Percentiles rank a stretch among this genome's conserved stretches.
These are phyloP conservation scores for Tolypeutes matacus DNA, from an alignment of 2,797 vertebrate genomes.

Conservation along the genomic window DNA sequence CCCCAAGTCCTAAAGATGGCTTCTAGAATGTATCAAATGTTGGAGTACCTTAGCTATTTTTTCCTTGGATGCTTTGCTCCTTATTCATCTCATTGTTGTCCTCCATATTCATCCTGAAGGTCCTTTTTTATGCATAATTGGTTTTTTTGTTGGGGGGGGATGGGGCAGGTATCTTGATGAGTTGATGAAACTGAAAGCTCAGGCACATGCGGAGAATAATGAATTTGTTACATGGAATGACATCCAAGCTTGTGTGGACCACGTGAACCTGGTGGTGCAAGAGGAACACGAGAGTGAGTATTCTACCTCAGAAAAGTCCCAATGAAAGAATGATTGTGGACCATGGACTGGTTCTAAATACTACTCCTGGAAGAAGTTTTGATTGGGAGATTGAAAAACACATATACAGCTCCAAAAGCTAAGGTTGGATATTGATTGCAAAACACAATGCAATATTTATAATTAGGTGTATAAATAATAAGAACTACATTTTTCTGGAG, in stretches of 20 bases:
- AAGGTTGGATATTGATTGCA: not conserved
- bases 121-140: not conserved
- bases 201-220: constrained; percentile 89
- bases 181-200: constrained; percentile 93
- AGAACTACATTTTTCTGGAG: not conserved
- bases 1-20: not conserved
- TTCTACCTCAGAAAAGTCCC: not conserved
- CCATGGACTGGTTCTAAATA: not conserved
- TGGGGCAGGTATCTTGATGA: constrained; percentile 95
- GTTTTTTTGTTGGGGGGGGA: constrained; percentile 30
- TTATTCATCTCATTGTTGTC: not conserved
- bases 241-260: constrained; percentile 96
- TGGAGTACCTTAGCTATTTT: not conserved
- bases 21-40: not conserved
- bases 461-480: not conserved
- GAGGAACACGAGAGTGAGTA: constrained; percentile 97
- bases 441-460: not conserved
- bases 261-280: constrained; percentile 93
- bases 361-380: not conserved
- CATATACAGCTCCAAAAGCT: not conserved
- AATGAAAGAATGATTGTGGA: rapidly evolving
- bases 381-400: not conserved
- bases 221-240: constrained; percentile 98
- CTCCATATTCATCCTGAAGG: not conserved
- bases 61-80: not conserved